Percentiles rank a stretch among this genome's conserved stretches.
These are phyloP conservation scores for Proisotoma minuta DNA, from an alignment of 2,888 invertebrate species.

Conservation along the genomic window DNA sequence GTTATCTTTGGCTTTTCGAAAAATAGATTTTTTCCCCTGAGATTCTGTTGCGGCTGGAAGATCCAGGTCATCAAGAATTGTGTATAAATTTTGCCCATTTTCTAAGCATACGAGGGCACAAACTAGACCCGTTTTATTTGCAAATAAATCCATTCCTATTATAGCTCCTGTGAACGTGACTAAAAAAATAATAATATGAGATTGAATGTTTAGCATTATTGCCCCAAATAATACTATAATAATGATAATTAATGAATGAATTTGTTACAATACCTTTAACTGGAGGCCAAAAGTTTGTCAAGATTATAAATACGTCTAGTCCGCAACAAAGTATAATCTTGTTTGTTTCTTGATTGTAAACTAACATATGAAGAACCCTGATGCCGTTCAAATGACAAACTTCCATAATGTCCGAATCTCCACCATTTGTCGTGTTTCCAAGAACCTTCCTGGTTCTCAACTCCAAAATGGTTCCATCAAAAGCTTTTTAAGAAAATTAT, in stretches of 20 bases:
- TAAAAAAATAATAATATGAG: too few relatives aligned
- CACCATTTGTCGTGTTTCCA: not conserved
- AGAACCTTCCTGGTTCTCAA: constrained; percentile 30
- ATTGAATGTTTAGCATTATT: too few relatives aligned
- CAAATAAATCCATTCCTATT: constrained; percentile 37
- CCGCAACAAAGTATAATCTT: constrained; percentile 43
- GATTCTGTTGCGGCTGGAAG: constrained; percentile 38
- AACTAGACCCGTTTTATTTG: constrained; percentile 39
- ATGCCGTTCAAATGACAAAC: constrained; percentile 32
- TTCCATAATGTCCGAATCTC: constrained; percentile 25
- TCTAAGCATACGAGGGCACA: constrained; percentile 45
- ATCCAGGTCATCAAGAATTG: constrained; percentile 44
- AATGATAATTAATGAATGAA: too few relatives aligned
- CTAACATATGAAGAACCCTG: constrained; percentile 32
- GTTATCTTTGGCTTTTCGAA: constrained; percentile 46
- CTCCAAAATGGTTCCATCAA: constrained; percentile 41
- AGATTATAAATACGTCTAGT: constrained; percentile 39
- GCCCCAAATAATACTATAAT: too few relatives aligned
- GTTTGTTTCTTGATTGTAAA: constrained; percentile 40
- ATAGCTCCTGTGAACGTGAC: constrained; percentile 41
- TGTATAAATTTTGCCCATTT: constrained; percentile 43
- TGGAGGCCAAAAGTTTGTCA: constrained; percentile 36
- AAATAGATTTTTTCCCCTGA: constrained; percentile 44
- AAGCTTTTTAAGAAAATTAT: constrained; percentile 28
- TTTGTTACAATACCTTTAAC: too few relatives aligned